These are phyloP conservation scores for Podargus strigoides DNA, from an alignment of 2,797 vertebrate genomes.

Conservation along the genomic window DNA sequence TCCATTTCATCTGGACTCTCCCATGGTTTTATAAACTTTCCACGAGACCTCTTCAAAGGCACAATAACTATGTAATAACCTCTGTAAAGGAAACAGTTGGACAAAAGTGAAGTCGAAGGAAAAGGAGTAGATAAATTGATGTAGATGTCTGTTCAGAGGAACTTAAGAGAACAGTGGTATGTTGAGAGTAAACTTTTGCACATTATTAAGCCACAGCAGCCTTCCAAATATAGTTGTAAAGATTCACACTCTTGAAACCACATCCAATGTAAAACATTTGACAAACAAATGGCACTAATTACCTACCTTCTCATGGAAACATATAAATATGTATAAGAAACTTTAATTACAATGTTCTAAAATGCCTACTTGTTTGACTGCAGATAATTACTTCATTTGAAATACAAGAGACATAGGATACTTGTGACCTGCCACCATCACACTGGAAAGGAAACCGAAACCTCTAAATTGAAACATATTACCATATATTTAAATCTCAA, in stretches of 20 bases:
- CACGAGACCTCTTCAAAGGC: conserved; percentile 95
- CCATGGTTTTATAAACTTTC: conserved; percentile 95
- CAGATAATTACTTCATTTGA: neutral
- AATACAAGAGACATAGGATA: neutral
- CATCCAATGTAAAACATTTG: neutral
- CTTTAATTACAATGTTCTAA: conserved; percentile 14
- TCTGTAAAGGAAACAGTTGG: conserved; percentile 74
- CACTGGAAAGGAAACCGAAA: neutral
- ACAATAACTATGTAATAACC: conserved; percentile 97
- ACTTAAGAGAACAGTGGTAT: neutral
- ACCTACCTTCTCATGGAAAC: conserved; percentile 35
- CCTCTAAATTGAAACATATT: neutral
- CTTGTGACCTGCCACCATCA: neutral
- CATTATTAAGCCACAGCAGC: neutral
- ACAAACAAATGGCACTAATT: conserved; percentile 28
- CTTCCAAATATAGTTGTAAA: neutral
- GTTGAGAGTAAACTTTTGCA: neutral
- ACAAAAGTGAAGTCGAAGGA: conserved; percentile 8
- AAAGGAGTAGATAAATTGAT: neutral
- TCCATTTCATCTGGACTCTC: conserved; percentile 98
- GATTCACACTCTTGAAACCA: neutral
- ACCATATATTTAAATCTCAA: neutral
- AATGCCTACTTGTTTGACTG: neutral
- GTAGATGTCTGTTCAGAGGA: neutral
- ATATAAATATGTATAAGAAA: conserved; percentile 48